phyloP scores from a whole-genome alignment of 2,113 vertebrate genomes.

The Sturnus vulgaris region DNA sequence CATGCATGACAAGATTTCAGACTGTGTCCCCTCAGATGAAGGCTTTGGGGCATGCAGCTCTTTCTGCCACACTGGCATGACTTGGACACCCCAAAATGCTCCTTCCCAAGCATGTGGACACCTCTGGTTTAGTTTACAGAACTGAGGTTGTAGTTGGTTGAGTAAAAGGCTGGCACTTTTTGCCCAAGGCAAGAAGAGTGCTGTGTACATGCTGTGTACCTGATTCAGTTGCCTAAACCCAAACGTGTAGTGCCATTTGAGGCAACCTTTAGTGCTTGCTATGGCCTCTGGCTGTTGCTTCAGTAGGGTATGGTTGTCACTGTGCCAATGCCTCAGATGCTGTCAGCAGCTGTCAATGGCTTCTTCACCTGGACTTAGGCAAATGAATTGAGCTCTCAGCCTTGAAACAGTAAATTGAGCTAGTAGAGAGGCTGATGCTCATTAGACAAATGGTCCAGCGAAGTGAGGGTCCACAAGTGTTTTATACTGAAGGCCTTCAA shows the following conservation, averaged over 20 bases:
- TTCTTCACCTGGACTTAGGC: neutral
- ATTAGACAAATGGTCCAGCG: neutral
- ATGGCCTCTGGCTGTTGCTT: neutral
- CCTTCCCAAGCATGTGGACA: neutral
- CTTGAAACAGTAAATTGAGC: neutral
- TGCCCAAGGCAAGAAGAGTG: neutral
- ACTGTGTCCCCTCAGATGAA: neutral
- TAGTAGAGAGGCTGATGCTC: neutral
- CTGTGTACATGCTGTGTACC: neutral
- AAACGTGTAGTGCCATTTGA: neutral
- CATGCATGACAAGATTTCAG: neutral
- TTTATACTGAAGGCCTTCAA: neutral
- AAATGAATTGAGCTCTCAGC: neutral
- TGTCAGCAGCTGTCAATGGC: neutral
- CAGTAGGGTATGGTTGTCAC: neutral
- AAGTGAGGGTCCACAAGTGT: neutral
- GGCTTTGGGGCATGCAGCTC: neutral
- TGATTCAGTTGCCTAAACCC: neutral
- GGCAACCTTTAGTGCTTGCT: neutral
- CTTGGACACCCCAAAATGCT: neutral
- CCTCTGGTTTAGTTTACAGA: neutral
- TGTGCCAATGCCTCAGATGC: neutral
- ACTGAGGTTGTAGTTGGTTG: neutral
- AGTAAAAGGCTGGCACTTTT: neutral
- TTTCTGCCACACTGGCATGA: neutral